Base-by-base conservation (phyloP, 2,797 vertebrate species). In the Brachyalestes nurse region DNA sequence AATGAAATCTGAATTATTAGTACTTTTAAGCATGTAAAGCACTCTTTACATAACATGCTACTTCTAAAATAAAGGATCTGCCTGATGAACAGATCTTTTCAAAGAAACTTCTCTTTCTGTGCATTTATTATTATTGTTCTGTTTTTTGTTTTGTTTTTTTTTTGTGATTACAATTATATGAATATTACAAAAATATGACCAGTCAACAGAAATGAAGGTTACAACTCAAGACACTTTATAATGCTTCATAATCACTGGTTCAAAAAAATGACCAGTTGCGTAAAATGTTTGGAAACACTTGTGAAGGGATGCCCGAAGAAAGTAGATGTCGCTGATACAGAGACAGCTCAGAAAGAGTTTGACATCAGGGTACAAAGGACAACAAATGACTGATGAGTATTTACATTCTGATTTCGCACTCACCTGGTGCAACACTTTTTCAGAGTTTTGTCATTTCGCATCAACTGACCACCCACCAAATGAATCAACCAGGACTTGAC, bases 301-400 rank as follows among this genome's bases (percentile, higher is more conserved):
- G 13, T 47, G 40, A 75, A 69, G 66, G 69, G 13, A 61, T 55
- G 16, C 70, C 25, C 25, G 6, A 38, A 58, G 79, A 71, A 84
- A 72, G 66, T 65, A 75, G 4, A 28, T 60, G 69, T 70, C 58
- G 76, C 77, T 71, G 75, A 57, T 79, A 34, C 67, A 70, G 21
- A 70, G 67, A 75, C 79, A 45, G 23, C 66, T 77, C 75, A 81
- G 79, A 83, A 83, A 74, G 58, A 80, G 72, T 84, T 82, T 79
- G 83, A 86, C 79, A 84, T 85, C 86, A 83, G 83, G 79, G 83
- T 86, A 85, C 86, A 78, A 83, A 83, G 67, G 78, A 79, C 70
- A 82, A 71, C 65, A 73, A 79, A 82, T 70, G 66, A 53, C 71
- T 58, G 25, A 70, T 83, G 81, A 73, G 61, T 83, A 80, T 88